phyloP scores from a whole-genome alignment of 2,888 invertebrate genomes.

The Agriopis aurantiaria region DNA sequence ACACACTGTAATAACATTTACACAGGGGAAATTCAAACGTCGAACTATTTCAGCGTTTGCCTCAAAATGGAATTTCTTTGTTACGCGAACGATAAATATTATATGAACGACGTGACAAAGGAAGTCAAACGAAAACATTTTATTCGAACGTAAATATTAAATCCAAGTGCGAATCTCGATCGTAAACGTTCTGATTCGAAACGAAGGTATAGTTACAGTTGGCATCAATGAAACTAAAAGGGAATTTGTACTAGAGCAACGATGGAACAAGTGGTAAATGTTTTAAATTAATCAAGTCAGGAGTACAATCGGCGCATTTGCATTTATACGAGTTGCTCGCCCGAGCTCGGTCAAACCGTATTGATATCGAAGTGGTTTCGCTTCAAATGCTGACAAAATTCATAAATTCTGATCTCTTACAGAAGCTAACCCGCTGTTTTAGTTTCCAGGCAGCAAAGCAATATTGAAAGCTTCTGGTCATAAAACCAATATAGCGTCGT shows the following conservation, averaged over 20 bases:
- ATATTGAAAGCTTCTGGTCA: conserved; percentile 4
- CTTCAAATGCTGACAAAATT: conserved; percentile 50
- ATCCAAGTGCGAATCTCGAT: conserved; percentile 39
- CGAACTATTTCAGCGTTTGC: conserved; percentile 83
- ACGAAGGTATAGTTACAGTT: background rate
- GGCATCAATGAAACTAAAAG: conserved; percentile 48
- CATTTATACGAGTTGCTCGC: conserved; percentile 74
- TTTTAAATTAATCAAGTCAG: conserved; percentile 74
- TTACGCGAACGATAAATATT: conserved; percentile 80
- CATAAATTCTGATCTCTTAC: conserved; percentile 42
- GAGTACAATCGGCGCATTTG: conserved; percentile 74
- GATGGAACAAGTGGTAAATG: conserved; percentile 63
- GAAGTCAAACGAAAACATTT: conserved; percentile 66
- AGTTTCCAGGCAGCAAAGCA: conserved; percentile 1
- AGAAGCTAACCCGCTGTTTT: background rate
- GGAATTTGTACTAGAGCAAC: conserved; percentile 50
- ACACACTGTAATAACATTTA: conserved; percentile 81
- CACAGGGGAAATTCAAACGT: conserved; percentile 84
- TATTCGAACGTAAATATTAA: conserved; percentile 65
- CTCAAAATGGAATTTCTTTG: conserved; percentile 83
- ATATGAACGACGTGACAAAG: conserved; percentile 78
- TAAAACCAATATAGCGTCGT: background rate
- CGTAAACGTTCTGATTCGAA: conserved; percentile 30
- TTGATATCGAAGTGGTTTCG: conserved; percentile 62
- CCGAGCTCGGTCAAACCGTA: conserved; percentile 63